Percentiles rank a stretch among this genome's conserved stretches.
Evolutionary conservation across 2,888 invertebrate species (phyloP).

Genomic region (Lasioglossum figueresi): DNA sequence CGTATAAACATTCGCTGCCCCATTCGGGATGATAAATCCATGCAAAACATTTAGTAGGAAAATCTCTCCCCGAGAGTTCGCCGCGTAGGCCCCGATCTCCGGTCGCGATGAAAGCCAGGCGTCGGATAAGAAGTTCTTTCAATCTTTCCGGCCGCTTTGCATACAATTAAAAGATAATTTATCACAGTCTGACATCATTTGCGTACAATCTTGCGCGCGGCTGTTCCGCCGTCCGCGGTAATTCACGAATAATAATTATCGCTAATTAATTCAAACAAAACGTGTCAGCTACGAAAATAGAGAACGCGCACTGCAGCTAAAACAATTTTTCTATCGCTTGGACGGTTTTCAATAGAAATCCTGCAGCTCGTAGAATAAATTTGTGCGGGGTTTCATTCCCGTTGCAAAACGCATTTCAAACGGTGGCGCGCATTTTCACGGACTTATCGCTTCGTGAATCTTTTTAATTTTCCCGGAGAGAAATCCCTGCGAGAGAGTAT

Average conservation of each 20-base stretch:
- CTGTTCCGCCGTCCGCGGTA: not conserved
- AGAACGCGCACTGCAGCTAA: not conserved
- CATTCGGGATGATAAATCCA: slow-evolving; percentile 17
- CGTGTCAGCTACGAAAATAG: not conserved
- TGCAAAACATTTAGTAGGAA: slow-evolving; percentile 34
- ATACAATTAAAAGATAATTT: slow-evolving; percentile 27
- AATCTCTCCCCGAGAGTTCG: slow-evolving; percentile 37
- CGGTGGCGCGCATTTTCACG: not conserved
- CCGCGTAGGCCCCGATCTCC: slow-evolving; percentile 6
- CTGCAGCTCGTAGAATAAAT: not conserved
- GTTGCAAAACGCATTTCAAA: not conserved
- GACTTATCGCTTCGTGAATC: not conserved
- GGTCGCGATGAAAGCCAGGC: slow-evolving; percentile 22
- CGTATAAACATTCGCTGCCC: slow-evolving; percentile 38
- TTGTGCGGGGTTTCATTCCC: not conserved
- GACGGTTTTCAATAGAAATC: not conserved
- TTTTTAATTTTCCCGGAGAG: not conserved
- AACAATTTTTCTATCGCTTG: not conserved
- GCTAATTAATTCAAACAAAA: not conserved
- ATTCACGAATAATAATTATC: slow-evolving; percentile 8
- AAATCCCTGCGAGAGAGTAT: not conserved
- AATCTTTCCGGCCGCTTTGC: slow-evolving; percentile 23
- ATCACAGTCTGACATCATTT: not conserved
- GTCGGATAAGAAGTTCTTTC: slow-evolving; percentile 29
- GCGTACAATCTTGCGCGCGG: not conserved